Evolutionary conservation across 2,113 vertebrate species (phyloP).

Genomic region (Aptenodytes patagonicus): DNA sequence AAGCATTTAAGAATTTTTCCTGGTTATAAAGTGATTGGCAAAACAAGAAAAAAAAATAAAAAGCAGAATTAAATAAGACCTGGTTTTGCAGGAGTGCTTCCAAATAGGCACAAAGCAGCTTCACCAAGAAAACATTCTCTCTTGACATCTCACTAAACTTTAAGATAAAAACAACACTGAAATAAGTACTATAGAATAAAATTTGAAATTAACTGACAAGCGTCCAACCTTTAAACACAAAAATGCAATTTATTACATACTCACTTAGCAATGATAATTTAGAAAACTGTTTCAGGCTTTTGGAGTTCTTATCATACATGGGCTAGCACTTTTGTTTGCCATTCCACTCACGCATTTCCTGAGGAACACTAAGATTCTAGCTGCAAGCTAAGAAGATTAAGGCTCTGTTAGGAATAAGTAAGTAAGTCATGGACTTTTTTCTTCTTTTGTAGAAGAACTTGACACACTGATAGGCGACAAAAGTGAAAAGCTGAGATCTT

Average conservation of each 20-base stretch:
- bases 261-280: background rate
- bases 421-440: background rate
- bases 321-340: background rate
- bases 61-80: background rate
- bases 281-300: background rate
- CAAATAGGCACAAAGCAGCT: background rate
- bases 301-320: background rate
- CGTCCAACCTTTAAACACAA: background rate
- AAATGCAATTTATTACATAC: background rate
- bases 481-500: conserved; percentile 77
- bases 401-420: background rate
- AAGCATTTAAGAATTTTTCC: background rate
- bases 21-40: background rate
- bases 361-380: background rate
- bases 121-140: background rate
- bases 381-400: background rate
- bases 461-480: conserved; percentile 88
- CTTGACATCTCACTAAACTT: background rate
- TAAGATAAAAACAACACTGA: background rate
- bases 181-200: background rate
- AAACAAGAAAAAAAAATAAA: background rate
- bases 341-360: background rate
- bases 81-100: background rate
- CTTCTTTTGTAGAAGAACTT: conserved; percentile 82
- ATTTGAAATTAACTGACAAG: background rate